Evolutionary conservation across 2,888 invertebrate genomes (phyloP).

Genomic region (Galeopsomyia nigrocyanea): DNA sequence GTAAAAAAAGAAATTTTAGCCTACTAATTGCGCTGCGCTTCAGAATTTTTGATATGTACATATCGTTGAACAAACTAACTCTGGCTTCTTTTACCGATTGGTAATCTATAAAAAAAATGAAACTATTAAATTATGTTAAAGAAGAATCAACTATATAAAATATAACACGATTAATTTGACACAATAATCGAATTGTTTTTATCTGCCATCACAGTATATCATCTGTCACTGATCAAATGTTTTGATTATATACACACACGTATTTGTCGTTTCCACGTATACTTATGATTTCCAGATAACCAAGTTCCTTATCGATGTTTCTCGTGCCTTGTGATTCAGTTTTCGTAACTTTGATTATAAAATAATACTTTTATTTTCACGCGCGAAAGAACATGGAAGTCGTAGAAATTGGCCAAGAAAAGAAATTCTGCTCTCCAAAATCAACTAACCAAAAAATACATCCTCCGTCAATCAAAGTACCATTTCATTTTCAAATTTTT

Average conservation of each 20-base stretch:
- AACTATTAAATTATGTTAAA: conserved; percentile 35
- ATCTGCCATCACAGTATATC: conserved; percentile 8
- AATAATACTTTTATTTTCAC: conserved; percentile 6
- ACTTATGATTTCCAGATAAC: conserved; percentile 17
- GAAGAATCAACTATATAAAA: conserved; percentile 6
- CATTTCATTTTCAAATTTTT: background rate
- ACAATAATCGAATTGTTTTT: conserved; percentile 28
- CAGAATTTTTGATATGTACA: conserved; percentile 42
- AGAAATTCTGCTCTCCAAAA: background rate
- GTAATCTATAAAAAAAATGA: conserved; percentile 17
- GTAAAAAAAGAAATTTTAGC: conserved; percentile 35
- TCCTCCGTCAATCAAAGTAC: conserved; percentile 18
- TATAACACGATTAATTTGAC: conserved; percentile 36
- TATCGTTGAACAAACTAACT: conserved; percentile 37
- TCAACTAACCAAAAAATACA: conserved; percentile 29
- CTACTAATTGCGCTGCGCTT: conserved; percentile 29
- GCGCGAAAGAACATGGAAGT: conserved; percentile 32
- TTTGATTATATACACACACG: conserved; percentile 24
- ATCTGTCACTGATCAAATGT: conserved; percentile 41
- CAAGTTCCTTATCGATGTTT: background rate
- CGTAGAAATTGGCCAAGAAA: conserved; percentile 23
- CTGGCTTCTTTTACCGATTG: conserved; percentile 40
- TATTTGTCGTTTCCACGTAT: conserved; percentile 25
- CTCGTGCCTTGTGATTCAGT: conserved; percentile 4
- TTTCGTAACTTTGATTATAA: background rate